Evolutionary conservation across 2,113 vertebrate species (phyloP), one percentile per base, ranked within the genome.

Genomic region (Sander lucioperca): DNA sequence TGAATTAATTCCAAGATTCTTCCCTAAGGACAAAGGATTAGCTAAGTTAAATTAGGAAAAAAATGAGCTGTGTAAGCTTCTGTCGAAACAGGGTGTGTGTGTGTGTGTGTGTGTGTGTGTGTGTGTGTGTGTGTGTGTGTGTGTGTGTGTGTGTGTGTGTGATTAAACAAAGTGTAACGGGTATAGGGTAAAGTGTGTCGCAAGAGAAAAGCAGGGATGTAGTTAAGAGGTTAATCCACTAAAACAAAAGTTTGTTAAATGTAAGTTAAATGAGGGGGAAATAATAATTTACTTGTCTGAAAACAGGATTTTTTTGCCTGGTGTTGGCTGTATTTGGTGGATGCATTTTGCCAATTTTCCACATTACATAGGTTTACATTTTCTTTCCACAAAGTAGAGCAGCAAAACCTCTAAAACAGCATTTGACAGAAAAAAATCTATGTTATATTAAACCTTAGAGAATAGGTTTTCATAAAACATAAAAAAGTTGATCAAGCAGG

Each of bases 11-110:
- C 39, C 1, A 0, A 57, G n/a, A 77, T 74, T 74, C 19, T 81
- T 57, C 84, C 85, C 82, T 30, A 0, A 48, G 62, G 88, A 73
- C 36, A 48, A 57, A 81, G 80, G 86, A 79, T 83, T 86, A 74
- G 15, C 63, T 9, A 47, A 85, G 67, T 83, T 87, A 64, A 84
- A 76, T 89, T 86, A 88, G 43, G 27, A 11, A 6, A 57, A 63
- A 76, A 61, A 81, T 48, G 21, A 72, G 56, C 61, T 63, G 39
- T 67, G 45, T 83, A 58, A 83, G 51, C 71, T 30, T 73, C 19
- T 16, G 7, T 69, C 1, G 30, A 14, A 51, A 66, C 11, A 9
- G 9, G 5, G 12, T 53, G 56, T 43, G 50, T 51, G 53, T 57
- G 39, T 74, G 64, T 54, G 54, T 61, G 54, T 57, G 50, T 61